Evolutionary conservation across 2,888 invertebrate genomes (phyloP).

Genomic region (Sthenelais limicola): DNA sequence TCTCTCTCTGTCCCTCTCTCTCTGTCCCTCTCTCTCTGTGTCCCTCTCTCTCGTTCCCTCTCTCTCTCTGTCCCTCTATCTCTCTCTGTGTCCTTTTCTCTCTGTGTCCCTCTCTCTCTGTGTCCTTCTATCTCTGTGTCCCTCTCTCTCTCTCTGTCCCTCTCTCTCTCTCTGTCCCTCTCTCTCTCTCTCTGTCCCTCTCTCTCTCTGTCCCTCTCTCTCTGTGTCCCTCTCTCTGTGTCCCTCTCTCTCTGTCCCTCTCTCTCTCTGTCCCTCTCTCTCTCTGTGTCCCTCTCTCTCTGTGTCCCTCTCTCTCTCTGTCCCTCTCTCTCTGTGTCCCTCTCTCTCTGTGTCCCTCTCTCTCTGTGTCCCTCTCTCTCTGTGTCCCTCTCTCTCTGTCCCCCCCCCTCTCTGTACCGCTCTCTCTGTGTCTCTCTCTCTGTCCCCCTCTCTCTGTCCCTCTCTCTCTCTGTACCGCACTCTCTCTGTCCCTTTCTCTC

Average conservation of each 20-base stretch:
- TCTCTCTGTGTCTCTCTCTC: not conserved
- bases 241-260: not conserved
- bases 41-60: not conserved
- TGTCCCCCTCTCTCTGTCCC: not conserved
- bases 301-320: too few relatives aligned
- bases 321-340: not conserved
- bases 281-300: too few relatives aligned
- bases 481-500: too few relatives aligned
- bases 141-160: too few relatives aligned
- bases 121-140: constrained; percentile 1
- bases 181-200: not conserved
- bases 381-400: not conserved
- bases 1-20: too few relatives aligned
- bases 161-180: not conserved
- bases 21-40: too few relatives aligned
- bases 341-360: not conserved
- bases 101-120: too few relatives aligned
- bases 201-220: not conserved
- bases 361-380: too few relatives aligned
- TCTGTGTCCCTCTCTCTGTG: not conserved
- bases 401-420: not conserved
- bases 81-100: not conserved
- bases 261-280: not conserved
- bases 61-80: not conserved
- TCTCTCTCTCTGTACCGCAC: not conserved